Conservation (phyloP, 64 coral and sea anemone genomes). For the Hydrozoanthus tunicans region DNA sequence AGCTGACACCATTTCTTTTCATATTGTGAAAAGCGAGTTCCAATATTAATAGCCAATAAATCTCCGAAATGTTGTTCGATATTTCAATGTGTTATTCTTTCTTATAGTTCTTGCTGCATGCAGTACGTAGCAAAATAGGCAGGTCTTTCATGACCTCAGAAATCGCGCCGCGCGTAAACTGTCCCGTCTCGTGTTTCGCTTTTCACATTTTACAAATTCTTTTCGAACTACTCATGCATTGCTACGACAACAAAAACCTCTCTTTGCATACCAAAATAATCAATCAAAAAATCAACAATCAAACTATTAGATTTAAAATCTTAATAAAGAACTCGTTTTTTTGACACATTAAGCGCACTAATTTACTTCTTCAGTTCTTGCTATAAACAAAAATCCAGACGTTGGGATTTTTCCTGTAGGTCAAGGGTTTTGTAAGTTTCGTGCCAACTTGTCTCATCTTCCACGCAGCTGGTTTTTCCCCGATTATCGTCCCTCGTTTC, state of each 20-base stretch:
- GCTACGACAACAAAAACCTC: background rate
- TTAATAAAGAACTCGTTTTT: background rate
- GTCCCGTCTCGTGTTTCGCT: background rate
- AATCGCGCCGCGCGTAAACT: background rate
- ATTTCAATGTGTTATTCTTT: slow-evolving; percentile 44
- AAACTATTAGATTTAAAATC: background rate
- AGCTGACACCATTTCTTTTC: background rate
- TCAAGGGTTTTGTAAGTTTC: slow-evolving; percentile 21
- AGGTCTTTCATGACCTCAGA: slow-evolving; percentile 26
- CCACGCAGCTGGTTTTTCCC: slow-evolving; percentile 53
- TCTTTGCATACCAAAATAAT: background rate
- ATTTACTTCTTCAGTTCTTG: background rate
- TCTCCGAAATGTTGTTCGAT: no score
- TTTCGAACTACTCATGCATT: background rate
- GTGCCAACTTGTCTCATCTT: slow-evolving; percentile 49
- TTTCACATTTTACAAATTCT: slow-evolving; percentile 45
- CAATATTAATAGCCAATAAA: no score
- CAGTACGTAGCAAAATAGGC: background rate
- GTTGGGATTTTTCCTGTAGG: slow-evolving; percentile 40
- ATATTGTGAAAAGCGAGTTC: no score
- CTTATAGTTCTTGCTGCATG: slow-evolving; percentile 1
- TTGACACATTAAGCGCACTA: background rate
- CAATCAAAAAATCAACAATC: background rate
- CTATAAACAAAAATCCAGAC: slow-evolving; percentile 20
- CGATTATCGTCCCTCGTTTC: background rate